Base-by-base conservation (phyloP, 2,888 invertebrate genomes). In the Eucera pruinosa region DNA sequence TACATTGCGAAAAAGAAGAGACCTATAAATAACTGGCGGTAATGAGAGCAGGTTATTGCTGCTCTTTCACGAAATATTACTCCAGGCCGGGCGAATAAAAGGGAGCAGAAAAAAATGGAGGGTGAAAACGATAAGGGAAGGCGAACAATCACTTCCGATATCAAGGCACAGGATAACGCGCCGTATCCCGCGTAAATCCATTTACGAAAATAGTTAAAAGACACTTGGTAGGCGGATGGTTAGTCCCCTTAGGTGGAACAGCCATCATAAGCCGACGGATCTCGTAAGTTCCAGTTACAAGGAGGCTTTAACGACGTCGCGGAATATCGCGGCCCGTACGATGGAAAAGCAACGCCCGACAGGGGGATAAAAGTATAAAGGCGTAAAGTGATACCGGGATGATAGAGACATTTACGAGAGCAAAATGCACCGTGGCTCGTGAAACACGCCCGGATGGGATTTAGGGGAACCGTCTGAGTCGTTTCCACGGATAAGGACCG, bases 231-330 rank as follows among this genome's bases (percentile, higher is more conserved):
- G 65, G 25, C 39, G 54, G 57, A 48, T 43, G 54, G 57, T 48
- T 36, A 5, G 48, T 0, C 55, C 71, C 60, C 54, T 70, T 50
- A 30, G 36, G 45, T 11, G 65, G 47, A 78, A 71, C 58, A 57
- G 67, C 47, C 43, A 48, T 70, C 82, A 33, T 82, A 67, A 82
- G 58, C 73, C 39, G 43, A 47, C 33, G 52, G 62, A 66, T 67
- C 57, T 70, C 85, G 71, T 83, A 84, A 78, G 82, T 72, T 70
- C 52, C 47, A 15, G 71, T 66, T 81, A 71, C 61, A 70, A 55
- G 50, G 64, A n/a, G 72, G 23, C 61, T 69, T 80, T 83, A 83
- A 83, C 76, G 82, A 57, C 62, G 39, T 66, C 48, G 33, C 61
- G 74, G 48, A 65, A 62, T 52, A 70, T 41, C 70, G 41, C 41